Evolutionary conservation across 30 jellyfish, hydroid and myxozoan genomes (phyloP).

Genomic region (Hydra vulgaris): DNA sequence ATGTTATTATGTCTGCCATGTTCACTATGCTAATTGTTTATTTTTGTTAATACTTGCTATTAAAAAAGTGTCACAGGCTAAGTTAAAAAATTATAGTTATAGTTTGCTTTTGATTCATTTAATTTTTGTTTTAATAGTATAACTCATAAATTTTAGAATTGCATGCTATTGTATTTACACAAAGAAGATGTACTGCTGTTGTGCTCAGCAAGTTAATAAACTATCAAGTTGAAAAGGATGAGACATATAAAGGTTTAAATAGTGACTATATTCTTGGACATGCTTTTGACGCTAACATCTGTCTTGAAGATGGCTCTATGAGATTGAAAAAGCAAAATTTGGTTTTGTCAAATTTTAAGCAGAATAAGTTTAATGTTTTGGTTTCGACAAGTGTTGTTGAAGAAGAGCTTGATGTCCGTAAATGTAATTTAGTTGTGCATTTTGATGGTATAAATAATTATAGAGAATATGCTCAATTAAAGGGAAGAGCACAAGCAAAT

Average conservation of each 20-base stretch:
- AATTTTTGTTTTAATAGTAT: too few species aligned
- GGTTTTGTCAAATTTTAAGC: constrained; percentile 34
- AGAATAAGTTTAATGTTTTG: constrained; percentile 50
- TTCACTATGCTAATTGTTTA: too few species aligned
- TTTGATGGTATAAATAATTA: constrained; percentile 66
- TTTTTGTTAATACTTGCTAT: too few species aligned
- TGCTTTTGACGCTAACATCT: constrained; percentile 12
- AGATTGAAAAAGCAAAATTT: constrained; percentile 45
- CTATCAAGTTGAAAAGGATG: constrained; percentile 19
- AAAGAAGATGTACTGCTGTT: constrained; percentile 52
- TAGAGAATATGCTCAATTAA: constrained; percentile 78
- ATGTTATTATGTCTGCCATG: too few species aligned
- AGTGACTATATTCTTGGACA: constrained; percentile 72
- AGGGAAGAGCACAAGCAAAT: constrained; percentile 77
- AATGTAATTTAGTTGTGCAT: constrained; percentile 78
- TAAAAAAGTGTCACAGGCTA: too few species aligned
- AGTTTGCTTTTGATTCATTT: too few species aligned
- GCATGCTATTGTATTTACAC: constrained; percentile 59
- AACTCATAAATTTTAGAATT: constrained; percentile 55
- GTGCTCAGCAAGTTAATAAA: constrained; percentile 57
- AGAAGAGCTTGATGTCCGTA: constrained; percentile 85
- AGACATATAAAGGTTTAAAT: constrained; percentile 28
- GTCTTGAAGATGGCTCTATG: constrained; percentile 37
- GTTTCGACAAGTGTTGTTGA: constrained; percentile 87
- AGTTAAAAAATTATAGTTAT: too few species aligned